Conservation (phyloP, 2,888 invertebrate species). For the Watsonalla binaria region DNA sequence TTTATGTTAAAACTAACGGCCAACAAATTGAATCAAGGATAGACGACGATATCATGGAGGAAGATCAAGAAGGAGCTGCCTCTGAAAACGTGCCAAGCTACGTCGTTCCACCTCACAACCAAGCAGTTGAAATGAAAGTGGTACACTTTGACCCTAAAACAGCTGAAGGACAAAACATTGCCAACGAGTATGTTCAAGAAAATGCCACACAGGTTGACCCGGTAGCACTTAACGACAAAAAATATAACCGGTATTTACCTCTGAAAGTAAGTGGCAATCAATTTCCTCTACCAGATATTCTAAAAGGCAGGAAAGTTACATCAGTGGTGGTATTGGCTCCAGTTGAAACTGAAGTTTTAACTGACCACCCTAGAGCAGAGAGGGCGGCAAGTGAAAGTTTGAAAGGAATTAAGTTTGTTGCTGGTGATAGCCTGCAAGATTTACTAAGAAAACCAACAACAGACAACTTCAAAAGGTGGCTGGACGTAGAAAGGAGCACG, state of each 20-base stretch:
- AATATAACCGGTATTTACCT: constrained; percentile 90
- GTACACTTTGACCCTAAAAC: constrained; percentile 89
- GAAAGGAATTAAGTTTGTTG: constrained; percentile 85
- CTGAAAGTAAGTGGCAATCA: constrained; percentile 91
- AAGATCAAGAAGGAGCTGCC: constrained; percentile 78
- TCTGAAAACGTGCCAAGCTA: constrained; percentile 71
- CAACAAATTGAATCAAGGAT: constrained; percentile 73
- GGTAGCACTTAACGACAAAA: constrained; percentile 84
- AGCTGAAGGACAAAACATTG: constrained; percentile 83
- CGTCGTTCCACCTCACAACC: constrained; percentile 49
- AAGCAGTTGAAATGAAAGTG: constrained; percentile 90
- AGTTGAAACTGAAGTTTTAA: constrained; percentile 83
- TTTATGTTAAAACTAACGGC: constrained; percentile 82
- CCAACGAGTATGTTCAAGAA: constrained; percentile 84
- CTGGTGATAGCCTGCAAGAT: constrained; percentile 86
- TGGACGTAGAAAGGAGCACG: constrained; percentile 86
- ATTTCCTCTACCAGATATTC: constrained; percentile 89
- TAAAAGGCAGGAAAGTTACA: constrained; percentile 87
- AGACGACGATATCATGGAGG: constrained; percentile 62
- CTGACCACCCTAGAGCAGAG: constrained; percentile 70
- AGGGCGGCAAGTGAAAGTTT: constrained; percentile 76
- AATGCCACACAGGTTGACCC: constrained; percentile 87
- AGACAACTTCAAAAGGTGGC: constrained; percentile 89
- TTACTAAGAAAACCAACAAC: constrained; percentile 85
- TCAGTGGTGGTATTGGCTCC: constrained; percentile 92